Base-by-base conservation (phyloP, 2,888 invertebrate genomes). In the Drosophila paranaensis region DNA sequence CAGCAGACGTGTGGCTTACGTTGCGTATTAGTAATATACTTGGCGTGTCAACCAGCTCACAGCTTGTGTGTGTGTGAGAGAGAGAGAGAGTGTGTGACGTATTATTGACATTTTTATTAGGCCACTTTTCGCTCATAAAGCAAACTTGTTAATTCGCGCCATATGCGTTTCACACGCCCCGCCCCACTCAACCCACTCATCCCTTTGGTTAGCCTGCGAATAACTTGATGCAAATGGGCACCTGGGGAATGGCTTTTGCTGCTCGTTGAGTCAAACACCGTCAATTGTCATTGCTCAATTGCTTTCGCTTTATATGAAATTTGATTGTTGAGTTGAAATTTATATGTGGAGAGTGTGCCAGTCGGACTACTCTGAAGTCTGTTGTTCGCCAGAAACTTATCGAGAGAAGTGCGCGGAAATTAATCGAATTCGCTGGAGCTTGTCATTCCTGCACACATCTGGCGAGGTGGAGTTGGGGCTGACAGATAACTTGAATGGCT, bases 71-170 rank as follows among this genome's bases (percentile, higher is more conserved):
- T 43, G 20, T 11, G 60, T 16, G 48, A 33, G 46, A 14, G 56
- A 6, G 50, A 2, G 48, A 30, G n/a, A 42, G 46, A 14, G 56
- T 6, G 50, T 4, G 48, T 53, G 61, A 61, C 78, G 64, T 74
- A 79, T 74, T 82, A 85, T 85, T 83, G 88, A 79, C 79, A 79
- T 74, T 85, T 88, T 88, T 82, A 88, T 88, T 79, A 67, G 82
- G 48, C 68, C 54, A 69, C 65, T 79, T 69, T 75, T 70, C 60
- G 71, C 66, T 62, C 68, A 65, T 84, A 73, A 82, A 77, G 70
- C 60, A 79, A 70, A 79, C 77, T 85, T 82, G 86, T 88, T 83
- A 82, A 85, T 85, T 85, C 71, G 62, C 74, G 53, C 61, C 88
- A 88, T 74, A 73, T 76, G 88, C 67, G 55, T 42, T 45, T 48